Evolutionary conservation across 1,140 invertebrate species (phyloP).

Genomic region (Drosophila ohnishii): DNA sequence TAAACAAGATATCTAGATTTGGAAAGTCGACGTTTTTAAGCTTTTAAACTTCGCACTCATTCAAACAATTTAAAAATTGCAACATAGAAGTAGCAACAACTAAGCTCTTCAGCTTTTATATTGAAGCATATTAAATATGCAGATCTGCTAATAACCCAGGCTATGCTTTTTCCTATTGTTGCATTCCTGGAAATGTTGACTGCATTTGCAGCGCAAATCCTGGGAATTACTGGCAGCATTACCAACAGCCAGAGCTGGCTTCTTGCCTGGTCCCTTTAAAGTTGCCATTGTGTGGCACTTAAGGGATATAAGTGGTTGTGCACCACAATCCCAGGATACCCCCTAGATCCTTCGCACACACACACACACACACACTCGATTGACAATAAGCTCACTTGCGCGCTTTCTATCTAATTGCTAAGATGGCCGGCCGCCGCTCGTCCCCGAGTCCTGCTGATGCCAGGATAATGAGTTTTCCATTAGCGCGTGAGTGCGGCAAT

Average conservation of each 20-base stretch:
- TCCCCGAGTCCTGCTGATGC: conserved; percentile 16
- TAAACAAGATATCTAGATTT: not conserved
- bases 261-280: conserved; percentile 16
- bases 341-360: not conserved
- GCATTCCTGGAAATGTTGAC: conserved; percentile 4
- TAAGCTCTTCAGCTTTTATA: not conserved
- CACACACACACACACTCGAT: conserved; percentile 1
- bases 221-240: conserved; percentile 17
- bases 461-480: conserved; percentile 76
- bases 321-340: conserved; percentile 16
- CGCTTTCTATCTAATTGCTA: conserved; percentile 57
- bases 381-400: conserved; percentile 33
- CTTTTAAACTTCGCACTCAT: not conserved
- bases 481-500: conserved; percentile 68
- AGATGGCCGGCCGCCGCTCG: conserved; percentile 12
- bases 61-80: not conserved
- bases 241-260: conserved; percentile 17
- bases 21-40: not conserved
- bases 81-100: not conserved
- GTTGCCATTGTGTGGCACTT: conserved; percentile 35
- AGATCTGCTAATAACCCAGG: conserved; percentile 2
- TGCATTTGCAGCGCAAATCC: conserved; percentile 6
- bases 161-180: not conserved
- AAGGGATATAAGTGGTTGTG: conserved; percentile 15
- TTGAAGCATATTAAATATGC: not conserved